Percentiles rank a stretch among this genome's conserved stretches.
phyloP scores from a whole-genome alignment of 2,113 vertebrate genomes.

The Ictalurus punctatus region DNA sequence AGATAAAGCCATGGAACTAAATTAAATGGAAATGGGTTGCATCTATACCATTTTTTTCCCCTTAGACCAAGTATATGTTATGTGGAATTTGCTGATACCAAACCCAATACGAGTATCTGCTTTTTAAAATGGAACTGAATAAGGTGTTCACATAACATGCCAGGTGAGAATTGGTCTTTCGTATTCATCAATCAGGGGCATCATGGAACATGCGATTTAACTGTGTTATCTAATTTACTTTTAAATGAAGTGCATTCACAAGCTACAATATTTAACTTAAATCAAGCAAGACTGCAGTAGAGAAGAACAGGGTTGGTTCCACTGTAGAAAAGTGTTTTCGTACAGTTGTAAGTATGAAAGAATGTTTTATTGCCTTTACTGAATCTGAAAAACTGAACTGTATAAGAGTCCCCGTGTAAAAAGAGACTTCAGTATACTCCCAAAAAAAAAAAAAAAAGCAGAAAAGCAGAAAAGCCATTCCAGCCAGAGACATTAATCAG shows the following conservation, averaged over 20 bases:
- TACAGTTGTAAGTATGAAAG: neutral
- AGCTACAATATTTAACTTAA: neutral
- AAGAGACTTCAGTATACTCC: neutral
- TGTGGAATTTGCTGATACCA: neutral
- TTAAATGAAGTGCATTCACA: neutral
- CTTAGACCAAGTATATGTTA: neutral
- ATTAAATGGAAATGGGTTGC: neutral
- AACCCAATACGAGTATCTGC: neutral
- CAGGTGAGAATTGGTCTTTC: neutral
- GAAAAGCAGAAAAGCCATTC: constrained; percentile 6
- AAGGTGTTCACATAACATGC: neutral
- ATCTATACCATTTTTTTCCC: neutral
- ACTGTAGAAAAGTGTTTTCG: neutral
- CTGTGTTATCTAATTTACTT: neutral
- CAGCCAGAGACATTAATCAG: neutral
- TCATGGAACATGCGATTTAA: neutral
- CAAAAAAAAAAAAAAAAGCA: too few relatives aligned
- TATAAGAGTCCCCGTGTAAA: neutral
- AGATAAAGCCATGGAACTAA: neutral
- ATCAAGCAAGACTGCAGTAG: neutral
- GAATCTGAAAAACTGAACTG: neutral
- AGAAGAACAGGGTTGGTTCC: neutral
- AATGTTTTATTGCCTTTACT: neutral
- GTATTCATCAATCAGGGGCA: neutral
- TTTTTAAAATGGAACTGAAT: neutral